A percentile compares a stretch with the other conserved stretches of the same genome.
These are phyloP conservation scores for Pygmarrhopalites habei DNA, from an alignment of 1,140 invertebrate genomes.

Conservation along the genomic window DNA sequence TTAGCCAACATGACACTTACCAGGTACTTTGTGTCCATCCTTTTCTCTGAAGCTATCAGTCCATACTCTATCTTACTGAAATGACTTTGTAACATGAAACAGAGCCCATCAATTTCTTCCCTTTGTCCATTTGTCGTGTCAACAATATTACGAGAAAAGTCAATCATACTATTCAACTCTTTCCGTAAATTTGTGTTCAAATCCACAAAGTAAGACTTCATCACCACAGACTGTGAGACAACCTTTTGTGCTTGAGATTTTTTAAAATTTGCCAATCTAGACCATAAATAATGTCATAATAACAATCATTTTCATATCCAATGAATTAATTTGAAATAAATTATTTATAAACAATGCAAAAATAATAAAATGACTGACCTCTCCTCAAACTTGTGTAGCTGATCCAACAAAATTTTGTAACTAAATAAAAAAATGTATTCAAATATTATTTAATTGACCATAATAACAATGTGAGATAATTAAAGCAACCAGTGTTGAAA, in stretches of 20 bases:
- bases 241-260: neutral
- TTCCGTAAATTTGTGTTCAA: neutral
- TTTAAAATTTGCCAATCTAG: neutral
- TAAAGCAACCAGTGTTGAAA: neutral
- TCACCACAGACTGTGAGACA: neutral
- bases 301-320: too few relatives aligned
- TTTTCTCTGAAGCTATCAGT: neutral
- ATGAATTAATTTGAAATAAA: too few relatives aligned
- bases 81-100: neutral
- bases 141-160: slow-evolving; percentile 4
- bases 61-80: slow-evolving; percentile 7
- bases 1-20: too few relatives aligned
- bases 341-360: too few relatives aligned
- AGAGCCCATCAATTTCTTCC: slow-evolving; percentile 2
- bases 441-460: too few relatives aligned
- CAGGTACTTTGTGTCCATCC: neutral
- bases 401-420: slow-evolving; percentile 1
- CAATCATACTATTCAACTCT: neutral
- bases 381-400: neutral
- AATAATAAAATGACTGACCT: slow-evolving; percentile 1
- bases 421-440: too few relatives aligned
- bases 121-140: slow-evolving; percentile 3
- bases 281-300: too few relatives aligned
- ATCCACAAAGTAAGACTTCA: neutral
- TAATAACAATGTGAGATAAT: too few relatives aligned